Evolutionary conservation across 2,113 vertebrate genomes (phyloP), one percentile per base, ranked within the genome.

Genomic region (Pteronura brasiliensis): DNA sequence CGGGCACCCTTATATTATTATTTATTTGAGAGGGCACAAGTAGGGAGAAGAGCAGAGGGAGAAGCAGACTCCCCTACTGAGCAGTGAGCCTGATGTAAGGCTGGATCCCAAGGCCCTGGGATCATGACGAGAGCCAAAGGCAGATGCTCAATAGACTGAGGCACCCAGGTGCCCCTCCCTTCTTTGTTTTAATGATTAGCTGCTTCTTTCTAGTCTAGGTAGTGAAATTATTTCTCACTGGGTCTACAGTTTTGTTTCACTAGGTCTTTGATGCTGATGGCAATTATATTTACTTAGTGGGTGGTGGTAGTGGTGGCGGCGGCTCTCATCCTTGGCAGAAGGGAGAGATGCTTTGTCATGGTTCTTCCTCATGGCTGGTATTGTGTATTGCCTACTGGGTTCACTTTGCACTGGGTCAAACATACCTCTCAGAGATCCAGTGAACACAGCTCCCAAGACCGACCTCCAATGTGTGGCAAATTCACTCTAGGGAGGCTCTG

Each of bases 201-300:
- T n/a, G 34, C 21, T 89, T 27, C 4, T 47, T 77, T 55, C 29
- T 20, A 90, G 25, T 39, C 11, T 71, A 65, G 36, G 11, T 27
- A 36, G 11, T 25, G 29, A 39, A 49, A 61, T 81, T 82, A n/a
- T 47, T 63, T 71, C 47, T 55, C 71, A 88, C 31, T 85, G 67
- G 27, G 23, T 81, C 20, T 86, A 27, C 34, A 27, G 76, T 90
- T 69, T 92, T 88, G 57, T 65, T 92, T 86, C 80, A 69, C 42
- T n/a, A 31, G 29, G 44, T 27, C 23, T 71, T 90, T 27, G 61
- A 11, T 69, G 59, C 14, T 59, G 55, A n/a, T 63, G 57, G 12
- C 59, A 29, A 44, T 47, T 92, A 18, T 74, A 42, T 67, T 77
- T 59, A 52, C 59, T 92, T 76, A 81, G 34, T 76, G 31, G 11